Base-by-base conservation (phyloP, 2,113 vertebrate genomes). In the Halichoeres trimaculatus region DNA sequence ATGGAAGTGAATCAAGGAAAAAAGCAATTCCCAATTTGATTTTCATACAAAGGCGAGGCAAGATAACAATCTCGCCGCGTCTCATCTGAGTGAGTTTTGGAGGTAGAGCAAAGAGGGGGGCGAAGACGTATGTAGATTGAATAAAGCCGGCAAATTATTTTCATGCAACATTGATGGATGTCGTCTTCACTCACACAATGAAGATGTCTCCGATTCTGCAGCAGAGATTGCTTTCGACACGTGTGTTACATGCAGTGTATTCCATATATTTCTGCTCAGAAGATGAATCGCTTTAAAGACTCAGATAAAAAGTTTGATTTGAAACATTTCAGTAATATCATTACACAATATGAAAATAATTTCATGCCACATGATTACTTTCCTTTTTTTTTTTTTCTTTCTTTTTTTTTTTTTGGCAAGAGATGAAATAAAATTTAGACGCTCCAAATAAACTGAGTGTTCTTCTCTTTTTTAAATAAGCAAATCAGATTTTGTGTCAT, bases 21-120 rank as follows among this genome's bases (percentile, higher is more conserved):
- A 88, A 89, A 81, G 91, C 89, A 87, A 92, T 92, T 90, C 90
- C 90, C 89, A 93, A 93, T 94, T 93, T 94, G 92, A 93, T 94
- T 94, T 94, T 92, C 80, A 89, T 84, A 74, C 83, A 89, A 89
- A 88, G 82, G 88, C 80, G 55, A 74, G 74, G 48, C 58, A 50
- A 83, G 81, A 93, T 84, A 91, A 91, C 81, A 94, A 75, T 88
- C 81, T 83, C 78, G 41, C 64, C 62, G 84, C 81, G 92, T 92
- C 91, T 91, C 85, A 80, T 91, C 90, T 85, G 89, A 90, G 84
- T 90, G 87, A 88, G 87, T 93, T 89, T 92, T 89, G 68, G 87
- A 91, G 89, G 88, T 92, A 90, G 86, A 78, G 82, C 85, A 87
- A 84, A 75, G 81, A 47, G 70, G 73, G 74, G 74, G 76, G 85